These are phyloP conservation scores for Spilarctia lutea DNA, from an alignment of 2,888 invertebrate species.

Conservation along the genomic window DNA sequence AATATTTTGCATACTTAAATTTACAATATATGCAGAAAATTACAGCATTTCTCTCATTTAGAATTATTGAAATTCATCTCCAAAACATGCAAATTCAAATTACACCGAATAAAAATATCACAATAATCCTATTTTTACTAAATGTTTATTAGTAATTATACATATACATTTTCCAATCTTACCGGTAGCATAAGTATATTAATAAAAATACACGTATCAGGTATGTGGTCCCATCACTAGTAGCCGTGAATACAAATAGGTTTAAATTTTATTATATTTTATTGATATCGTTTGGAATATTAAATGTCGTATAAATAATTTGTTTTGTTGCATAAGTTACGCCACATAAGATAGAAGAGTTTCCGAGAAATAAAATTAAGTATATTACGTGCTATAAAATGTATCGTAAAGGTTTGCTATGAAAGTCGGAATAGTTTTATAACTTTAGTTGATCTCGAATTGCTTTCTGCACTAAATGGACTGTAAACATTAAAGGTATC, in stretches of 20 bases:
- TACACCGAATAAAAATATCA: slow-evolving; percentile 2
- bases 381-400: slow-evolving; percentile 39
- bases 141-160: slow-evolving; percentile 24
- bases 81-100: slow-evolving; percentile 9
- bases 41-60: slow-evolving; percentile 1
- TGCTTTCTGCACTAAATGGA: slow-evolving; percentile 5
- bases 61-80: slow-evolving; percentile 2
- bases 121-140: slow-evolving; percentile 7
- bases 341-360: slow-evolving; percentile 20
- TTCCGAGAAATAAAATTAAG: slow-evolving; percentile 33
- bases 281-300: slow-evolving; percentile 43
- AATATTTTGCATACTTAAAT: not conserved
- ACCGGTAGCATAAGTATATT: slow-evolving; percentile 27
- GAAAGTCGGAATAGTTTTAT: slow-evolving; percentile 21
- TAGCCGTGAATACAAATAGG: slow-evolving; percentile 32
- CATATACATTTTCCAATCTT: slow-evolving; percentile 16
- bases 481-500: not conserved
- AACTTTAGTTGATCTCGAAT: not conserved
- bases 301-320: slow-evolving; percentile 47
- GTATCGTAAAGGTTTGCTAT: slow-evolving; percentile 18
- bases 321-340: slow-evolving; percentile 43
- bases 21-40: not conserved
- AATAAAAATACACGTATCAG: slow-evolving; percentile 21
- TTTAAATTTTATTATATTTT: slow-evolving; percentile 39
- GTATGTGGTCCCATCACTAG: slow-evolving; percentile 35